Percentiles rank a stretch among this genome's conserved stretches.
These are phyloP conservation scores for Cladorhizidae sp. DNA, from an alignment of 37 sponge, comb jelly and placozoan species.

Conservation along the genomic window DNA sequence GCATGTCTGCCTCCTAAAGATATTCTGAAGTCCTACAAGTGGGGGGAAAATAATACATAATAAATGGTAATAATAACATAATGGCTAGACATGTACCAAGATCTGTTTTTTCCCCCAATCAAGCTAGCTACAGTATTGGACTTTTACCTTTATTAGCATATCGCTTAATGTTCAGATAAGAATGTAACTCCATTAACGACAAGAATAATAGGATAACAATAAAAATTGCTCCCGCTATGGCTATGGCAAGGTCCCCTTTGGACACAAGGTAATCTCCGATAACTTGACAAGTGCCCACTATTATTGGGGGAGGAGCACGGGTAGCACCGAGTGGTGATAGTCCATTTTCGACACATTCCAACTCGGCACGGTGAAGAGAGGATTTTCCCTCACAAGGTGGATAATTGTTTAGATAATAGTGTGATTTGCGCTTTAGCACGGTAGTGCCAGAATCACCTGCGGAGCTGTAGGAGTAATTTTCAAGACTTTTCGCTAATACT, in stretches of 20 bases:
- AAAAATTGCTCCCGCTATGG: not conserved
- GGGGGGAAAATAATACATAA: too few species aligned
- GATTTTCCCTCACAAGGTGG: slow-evolving; percentile 6
- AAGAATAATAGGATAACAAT: not conserved
- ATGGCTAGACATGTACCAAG: too few species aligned
- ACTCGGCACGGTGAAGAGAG: not conserved
- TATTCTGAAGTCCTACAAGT: too few species aligned
- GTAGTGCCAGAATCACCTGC: not conserved
- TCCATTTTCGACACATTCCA: not conserved
- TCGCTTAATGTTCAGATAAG: not conserved
- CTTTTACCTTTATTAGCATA: too few species aligned
- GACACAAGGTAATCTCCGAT: not conserved
- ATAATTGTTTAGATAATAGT: not conserved
- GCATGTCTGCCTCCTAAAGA: too few species aligned
- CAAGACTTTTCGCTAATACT: not conserved
- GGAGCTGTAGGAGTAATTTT: not conserved
- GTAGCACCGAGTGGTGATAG: not conserved
- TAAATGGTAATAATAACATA: too few species aligned
- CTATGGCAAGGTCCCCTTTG: not conserved
- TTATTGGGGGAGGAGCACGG: too few species aligned
- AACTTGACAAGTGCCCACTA: not conserved
- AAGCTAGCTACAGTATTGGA: too few species aligned
- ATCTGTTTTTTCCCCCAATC: too few species aligned
- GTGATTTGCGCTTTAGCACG: not conserved
- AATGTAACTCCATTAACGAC: not conserved